Evolutionary conservation across 1,140 invertebrate genomes (phyloP).

Genomic region (Paraescarpia echinospica): DNA sequence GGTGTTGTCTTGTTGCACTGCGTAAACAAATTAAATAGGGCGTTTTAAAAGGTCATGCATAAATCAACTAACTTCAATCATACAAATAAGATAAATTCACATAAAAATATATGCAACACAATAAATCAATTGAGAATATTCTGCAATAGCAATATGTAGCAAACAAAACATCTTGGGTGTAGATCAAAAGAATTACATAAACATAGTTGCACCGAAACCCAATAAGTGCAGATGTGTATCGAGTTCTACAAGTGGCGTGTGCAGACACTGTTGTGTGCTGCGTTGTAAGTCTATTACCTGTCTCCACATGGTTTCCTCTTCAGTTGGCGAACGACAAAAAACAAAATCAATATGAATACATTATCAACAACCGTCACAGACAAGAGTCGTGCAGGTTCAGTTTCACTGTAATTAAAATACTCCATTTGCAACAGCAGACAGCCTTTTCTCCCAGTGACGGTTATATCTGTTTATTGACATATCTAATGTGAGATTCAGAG

Average conservation of each 20-base stretch:
- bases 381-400: not conserved
- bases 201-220: not conserved
- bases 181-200: not conserved
- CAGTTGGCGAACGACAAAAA: not conserved
- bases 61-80: not conserved
- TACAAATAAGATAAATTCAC: not conserved
- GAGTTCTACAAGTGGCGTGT: not conserved
- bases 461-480: too few relatives aligned
- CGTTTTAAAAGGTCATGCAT: too few relatives aligned
- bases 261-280: not conserved
- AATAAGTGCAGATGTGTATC: not conserved
- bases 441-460: too few relatives aligned
- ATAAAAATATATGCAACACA: not conserved
- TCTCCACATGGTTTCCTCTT: not conserved
- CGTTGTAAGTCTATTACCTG: not conserved
- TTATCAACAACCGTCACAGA: not conserved
- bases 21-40: too few relatives aligned
- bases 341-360: not conserved
- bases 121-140: not conserved
- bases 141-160: not conserved
- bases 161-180: not conserved
- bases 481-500: too few relatives aligned
- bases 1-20: too few relatives aligned
- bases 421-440: not conserved
- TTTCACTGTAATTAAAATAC: not conserved